These are phyloP conservation scores for Ctenicera cuprea DNA, from an alignment of 2,888 invertebrate genomes.

Conservation along the genomic window DNA sequence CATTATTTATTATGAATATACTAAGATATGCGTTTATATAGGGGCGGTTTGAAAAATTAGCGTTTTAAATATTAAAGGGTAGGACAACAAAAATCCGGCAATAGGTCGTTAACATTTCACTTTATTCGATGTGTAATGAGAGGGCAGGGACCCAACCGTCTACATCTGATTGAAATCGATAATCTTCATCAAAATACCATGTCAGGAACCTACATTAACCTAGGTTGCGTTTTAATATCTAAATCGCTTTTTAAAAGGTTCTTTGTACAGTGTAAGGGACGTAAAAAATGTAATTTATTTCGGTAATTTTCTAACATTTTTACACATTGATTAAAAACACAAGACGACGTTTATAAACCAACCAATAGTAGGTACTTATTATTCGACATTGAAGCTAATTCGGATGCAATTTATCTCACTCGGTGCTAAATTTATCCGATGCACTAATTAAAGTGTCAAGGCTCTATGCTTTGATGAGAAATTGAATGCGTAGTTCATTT, in stretches of 20 bases:
- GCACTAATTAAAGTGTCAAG: conserved; percentile 24
- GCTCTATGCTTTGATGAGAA: conserved; percentile 11
- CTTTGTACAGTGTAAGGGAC: no score
- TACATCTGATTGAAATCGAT: conserved; percentile 24
- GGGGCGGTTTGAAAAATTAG: background rate
- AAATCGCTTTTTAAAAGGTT: conserved; percentile 11
- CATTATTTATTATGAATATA: background rate
- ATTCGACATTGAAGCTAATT: conserved; percentile 18
- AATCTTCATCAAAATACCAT: conserved; percentile 12
- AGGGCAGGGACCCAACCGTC: conserved; percentile 18
- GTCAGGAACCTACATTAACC: conserved; percentile 4
- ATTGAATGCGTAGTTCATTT: conserved; percentile 15
- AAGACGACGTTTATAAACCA: background rate
- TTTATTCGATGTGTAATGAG: conserved; percentile 12
- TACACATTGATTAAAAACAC: no score
- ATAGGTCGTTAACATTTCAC: conserved; percentile 20
- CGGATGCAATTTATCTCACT: conserved; percentile 7
- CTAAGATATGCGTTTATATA: background rate
- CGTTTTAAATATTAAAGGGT: no score
- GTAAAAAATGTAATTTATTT: no score
- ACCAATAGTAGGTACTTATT: background rate
- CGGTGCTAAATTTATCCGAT: conserved; percentile 20
- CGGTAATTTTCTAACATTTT: no score
- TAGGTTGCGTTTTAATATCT: conserved; percentile 15
- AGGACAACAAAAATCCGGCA: background rate